Conservation (phyloP, 2,888 invertebrate species). For the Cryptocephalus moraei region DNA sequence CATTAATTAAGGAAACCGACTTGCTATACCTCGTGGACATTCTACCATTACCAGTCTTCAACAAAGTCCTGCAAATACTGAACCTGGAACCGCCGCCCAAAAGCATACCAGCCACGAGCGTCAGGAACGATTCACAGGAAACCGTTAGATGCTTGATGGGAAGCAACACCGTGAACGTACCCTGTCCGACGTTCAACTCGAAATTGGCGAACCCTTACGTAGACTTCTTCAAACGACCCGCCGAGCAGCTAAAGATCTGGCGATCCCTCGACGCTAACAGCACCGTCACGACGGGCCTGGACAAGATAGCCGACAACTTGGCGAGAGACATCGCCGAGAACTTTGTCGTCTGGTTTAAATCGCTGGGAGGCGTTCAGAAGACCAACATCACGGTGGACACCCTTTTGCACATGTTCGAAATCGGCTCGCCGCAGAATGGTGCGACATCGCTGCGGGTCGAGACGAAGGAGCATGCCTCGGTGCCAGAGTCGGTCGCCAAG, state of each 20-base stretch:
- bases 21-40: no score
- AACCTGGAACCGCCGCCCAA: no score
- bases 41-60: no score
- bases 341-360: conserved; percentile 33
- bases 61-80: no score
- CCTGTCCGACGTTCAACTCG: no score
- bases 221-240: conserved; percentile 29
- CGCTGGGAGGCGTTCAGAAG: conserved; percentile 22
- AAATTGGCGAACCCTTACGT: conserved; percentile 16
- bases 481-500: conserved; percentile 46
- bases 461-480: conserved; percentile 47
- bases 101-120: no score
- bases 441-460: conserved; percentile 44
- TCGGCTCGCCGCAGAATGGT: conserved; percentile 48
- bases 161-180: no score
- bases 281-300: conserved; percentile 24
- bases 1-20: neutral
- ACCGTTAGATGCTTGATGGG: no score
- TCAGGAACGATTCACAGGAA: no score
- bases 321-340: conserved; percentile 31
- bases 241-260: conserved; percentile 32
- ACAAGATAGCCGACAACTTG: conserved; percentile 31
- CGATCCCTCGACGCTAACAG: conserved; percentile 27
- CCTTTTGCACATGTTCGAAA: conserved; percentile 39
- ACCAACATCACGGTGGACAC: conserved; percentile 25